These are phyloP conservation scores for Clusia tigrina DNA, from an alignment of 2,888 invertebrate species.

Conservation along the genomic window DNA sequence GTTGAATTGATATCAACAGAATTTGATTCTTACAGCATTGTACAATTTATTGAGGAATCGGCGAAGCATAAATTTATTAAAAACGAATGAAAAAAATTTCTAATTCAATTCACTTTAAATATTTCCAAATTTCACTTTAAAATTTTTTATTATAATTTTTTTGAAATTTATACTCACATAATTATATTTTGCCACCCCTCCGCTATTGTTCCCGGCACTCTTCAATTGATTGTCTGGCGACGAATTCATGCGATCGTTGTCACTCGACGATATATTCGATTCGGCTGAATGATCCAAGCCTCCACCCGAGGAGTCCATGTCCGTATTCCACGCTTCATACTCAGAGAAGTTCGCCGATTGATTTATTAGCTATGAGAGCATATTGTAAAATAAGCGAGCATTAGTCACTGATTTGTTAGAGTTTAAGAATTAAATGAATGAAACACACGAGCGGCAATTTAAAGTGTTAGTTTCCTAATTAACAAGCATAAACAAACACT, in stretches of 20 bases:
- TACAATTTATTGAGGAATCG: no score
- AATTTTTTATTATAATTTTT: background rate
- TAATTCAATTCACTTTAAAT: no score
- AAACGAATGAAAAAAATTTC: no score
- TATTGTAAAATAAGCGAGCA: no score
- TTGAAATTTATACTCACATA: conserved; percentile 41
- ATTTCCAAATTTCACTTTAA: background rate
- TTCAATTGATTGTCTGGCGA: conserved; percentile 56
- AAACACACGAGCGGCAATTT: no score
- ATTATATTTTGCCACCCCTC: conserved; percentile 43
- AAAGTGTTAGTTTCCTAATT: no score
- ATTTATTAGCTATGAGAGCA: conserved; percentile 60
- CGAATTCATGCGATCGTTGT: conserved; percentile 58
- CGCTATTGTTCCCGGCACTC: conserved; percentile 31
- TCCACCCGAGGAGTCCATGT: conserved; percentile 59
- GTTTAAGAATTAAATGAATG: no score
- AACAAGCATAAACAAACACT: no score
- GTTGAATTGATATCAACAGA: no score
- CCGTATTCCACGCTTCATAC: conserved; percentile 62
- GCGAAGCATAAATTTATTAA: no score
- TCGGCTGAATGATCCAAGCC: conserved; percentile 61
- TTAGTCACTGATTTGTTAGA: no score
- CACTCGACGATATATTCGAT: conserved; percentile 60
- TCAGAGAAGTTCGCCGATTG: conserved; percentile 59
- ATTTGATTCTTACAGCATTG: no score